Evolutionary conservation across 1,140 invertebrate species (phyloP).

Genomic region (Lepidurus couesii): DNA sequence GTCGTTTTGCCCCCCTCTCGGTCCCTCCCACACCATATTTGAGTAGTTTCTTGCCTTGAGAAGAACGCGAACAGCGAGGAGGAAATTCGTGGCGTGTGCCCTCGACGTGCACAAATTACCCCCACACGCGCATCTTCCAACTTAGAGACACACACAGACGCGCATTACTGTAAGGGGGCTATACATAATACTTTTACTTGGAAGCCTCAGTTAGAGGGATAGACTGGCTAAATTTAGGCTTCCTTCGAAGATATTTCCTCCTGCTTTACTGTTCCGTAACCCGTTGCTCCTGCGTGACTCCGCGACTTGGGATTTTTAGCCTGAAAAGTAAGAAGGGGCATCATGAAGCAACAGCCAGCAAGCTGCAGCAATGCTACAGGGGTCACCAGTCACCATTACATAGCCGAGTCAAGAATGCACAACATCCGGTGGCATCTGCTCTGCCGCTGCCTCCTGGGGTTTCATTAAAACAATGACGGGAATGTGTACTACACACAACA

Average conservation of each 20-base stretch:
- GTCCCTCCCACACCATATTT: not conserved
- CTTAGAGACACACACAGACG: not conserved
- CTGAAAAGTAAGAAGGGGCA: not conserved
- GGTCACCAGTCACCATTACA: not conserved
- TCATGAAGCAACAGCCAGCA: not conserved
- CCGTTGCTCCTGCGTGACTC: not conserved
- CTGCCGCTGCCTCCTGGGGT: not conserved
- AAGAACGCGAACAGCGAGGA: not conserved
- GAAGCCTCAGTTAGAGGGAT: not conserved
- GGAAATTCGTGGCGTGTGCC: constrained; percentile 13
- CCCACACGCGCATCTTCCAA: not conserved
- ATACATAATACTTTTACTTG: not conserved
- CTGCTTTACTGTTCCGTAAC: not conserved
- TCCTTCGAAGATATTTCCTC: not conserved
- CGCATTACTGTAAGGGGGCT: not conserved
- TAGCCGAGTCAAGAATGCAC: not conserved
- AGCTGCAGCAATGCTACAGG: not conserved
- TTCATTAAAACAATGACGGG: not conserved
- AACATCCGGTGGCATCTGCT: constrained; percentile 20
- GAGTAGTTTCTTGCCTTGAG: not conserved
- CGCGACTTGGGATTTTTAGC: not conserved
- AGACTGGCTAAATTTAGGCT: not conserved
- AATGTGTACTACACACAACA: not conserved
- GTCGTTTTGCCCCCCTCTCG: not conserved
- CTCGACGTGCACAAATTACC: not conserved